Evolutionary conservation across 2,888 invertebrate genomes (phyloP), one percentile per base, ranked within the genome.

Genomic region (Spodoptera picta): DNA sequence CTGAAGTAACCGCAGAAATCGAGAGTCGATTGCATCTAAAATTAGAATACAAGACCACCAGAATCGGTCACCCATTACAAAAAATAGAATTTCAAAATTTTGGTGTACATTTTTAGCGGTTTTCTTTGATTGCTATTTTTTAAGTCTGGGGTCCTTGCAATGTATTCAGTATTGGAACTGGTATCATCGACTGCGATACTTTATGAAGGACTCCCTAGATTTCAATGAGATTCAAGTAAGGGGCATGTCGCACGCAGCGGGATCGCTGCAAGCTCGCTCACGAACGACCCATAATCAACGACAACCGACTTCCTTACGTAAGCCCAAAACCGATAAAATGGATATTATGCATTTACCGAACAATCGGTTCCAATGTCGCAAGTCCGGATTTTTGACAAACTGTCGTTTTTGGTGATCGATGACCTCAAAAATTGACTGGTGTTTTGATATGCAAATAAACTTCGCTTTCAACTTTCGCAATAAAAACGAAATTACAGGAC

Each of bases 211-310:
- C 61, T 66, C 57, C 55, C 44, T 68, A 69, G 67, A 66, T 66
- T 71, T 65, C 65, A 79, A 70, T 75, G 77, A 75, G 75, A 73
- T 77, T 63, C 75, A 73, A 19, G 69, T 71, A 68, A 72, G 76
- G 75, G 77, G 77, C 83, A 76, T 76, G 83, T 79, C 74, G 79
- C 81, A 82, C 80, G 79, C 84, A 83, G 80, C 80, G 73, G 79
- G 80, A 66, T 63, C 75, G 79, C 84, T 81, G 69, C 70, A 60
- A 80, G 79, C 82, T 59, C 68, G 74, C 77, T 81, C 85, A 83
- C 83, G 85, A 86, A 82, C 80, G 80, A 81, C 79, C 84, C 81
- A 83, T 83, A 84, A 87, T 84, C 86, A 83, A 75, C 83, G 87
- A 87, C 87, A 87, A 80, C 77, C 78, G 55, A 81, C 82, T 79